Percentiles rank a stretch among this genome's conserved stretches.
Evolutionary conservation across 2,113 vertebrate genomes (phyloP).

Genomic region (Python bivittatus): DNA sequence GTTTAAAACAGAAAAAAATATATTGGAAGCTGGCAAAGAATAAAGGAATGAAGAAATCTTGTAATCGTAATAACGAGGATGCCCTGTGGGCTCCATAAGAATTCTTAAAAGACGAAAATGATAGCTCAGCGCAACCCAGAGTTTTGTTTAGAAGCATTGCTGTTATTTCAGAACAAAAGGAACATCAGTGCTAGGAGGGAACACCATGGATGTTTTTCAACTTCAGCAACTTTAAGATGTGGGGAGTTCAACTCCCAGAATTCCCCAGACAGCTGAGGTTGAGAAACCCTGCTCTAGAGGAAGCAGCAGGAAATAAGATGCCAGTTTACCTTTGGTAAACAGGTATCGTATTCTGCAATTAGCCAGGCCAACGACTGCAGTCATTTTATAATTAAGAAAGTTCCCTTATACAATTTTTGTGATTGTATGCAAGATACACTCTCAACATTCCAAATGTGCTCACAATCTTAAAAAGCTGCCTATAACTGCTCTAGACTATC

Average conservation of each 20-base stretch:
- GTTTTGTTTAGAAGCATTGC: background rate
- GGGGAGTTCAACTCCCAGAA: background rate
- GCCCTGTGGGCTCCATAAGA: background rate
- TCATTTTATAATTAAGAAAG: background rate
- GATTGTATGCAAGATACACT: background rate
- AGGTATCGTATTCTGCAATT: background rate
- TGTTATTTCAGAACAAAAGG: background rate
- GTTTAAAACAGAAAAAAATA: background rate
- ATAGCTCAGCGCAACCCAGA: background rate
- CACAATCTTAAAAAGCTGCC: background rate
- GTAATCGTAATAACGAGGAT: background rate
- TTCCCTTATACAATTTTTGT: background rate
- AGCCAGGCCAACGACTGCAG: background rate
- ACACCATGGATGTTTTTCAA: background rate
- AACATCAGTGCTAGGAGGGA: background rate
- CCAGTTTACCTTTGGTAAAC: background rate
- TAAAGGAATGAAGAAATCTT: background rate
- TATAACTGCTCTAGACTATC: background rate
- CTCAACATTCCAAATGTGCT: background rate
- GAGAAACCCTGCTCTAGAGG: background rate
- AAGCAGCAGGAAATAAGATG: background rate
- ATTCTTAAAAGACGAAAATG: background rate
- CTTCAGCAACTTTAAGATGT: background rate
- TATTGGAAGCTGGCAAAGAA: background rate
- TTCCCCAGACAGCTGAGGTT: background rate